Percentiles rank a stretch among this genome's conserved stretches.
Evolutionary conservation across 2,797 vertebrate species (phyloP).

Genomic region (Prionace glauca): DNA sequence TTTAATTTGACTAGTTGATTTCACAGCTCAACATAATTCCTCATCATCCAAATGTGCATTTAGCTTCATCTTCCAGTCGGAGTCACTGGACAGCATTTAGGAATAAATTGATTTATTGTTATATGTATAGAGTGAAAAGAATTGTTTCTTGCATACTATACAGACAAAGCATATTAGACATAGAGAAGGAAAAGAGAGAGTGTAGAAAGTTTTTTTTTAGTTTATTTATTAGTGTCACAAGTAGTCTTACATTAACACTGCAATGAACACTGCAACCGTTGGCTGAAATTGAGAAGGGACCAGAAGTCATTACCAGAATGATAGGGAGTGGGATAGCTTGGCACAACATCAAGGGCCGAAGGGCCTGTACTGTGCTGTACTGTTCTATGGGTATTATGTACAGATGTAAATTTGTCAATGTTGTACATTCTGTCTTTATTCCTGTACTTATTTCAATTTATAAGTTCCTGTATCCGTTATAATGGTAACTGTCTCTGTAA

Average conservation of each 20-base stretch:
- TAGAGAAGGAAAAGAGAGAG: too few species aligned
- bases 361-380: too few species aligned
- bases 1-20: neutral
- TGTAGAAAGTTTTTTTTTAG: too few species aligned
- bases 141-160: too few species aligned
- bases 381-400: neutral
- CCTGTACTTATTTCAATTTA: neutral
- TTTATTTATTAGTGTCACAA: too few species aligned
- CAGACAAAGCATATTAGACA: too few species aligned
- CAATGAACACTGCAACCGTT: neutral
- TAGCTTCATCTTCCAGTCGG: neutral
- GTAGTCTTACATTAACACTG: too few species aligned
- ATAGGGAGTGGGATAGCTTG: too few species aligned
- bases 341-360: too few species aligned
- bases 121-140: too few species aligned
- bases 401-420: neutral
- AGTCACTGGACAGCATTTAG: neutral
- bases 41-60: neutral
- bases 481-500: constrained; percentile 5
- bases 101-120: neutral
- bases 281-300: neutral
- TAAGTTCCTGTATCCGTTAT: neutral
- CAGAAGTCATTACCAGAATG: too few species aligned
- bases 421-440: neutral
- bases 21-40: neutral